Conservation (phyloP, 2,113 vertebrate species). For the Prunella fulvescens region DNA sequence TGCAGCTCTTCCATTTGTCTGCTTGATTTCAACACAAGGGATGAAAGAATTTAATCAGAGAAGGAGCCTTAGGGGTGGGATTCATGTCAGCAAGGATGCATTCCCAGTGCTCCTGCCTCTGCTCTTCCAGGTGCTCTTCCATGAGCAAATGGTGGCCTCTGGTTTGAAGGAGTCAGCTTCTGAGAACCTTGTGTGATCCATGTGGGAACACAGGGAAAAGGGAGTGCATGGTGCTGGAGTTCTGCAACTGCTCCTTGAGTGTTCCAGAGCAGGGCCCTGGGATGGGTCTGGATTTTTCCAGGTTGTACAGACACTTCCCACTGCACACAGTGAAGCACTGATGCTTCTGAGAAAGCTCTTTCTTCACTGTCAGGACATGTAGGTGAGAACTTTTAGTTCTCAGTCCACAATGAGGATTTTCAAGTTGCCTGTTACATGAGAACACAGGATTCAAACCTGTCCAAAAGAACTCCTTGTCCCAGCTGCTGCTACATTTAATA, state of each 20-base stretch:
- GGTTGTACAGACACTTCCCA: not conserved
- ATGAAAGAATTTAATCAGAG: not conserved
- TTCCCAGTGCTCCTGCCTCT: not conserved
- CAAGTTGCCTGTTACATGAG: not conserved
- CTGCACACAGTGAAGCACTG: not conserved
- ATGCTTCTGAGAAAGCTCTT: not conserved
- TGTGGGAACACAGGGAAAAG: not conserved
- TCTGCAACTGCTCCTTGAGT: not conserved
- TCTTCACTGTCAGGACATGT: not conserved
- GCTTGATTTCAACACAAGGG: not conserved
- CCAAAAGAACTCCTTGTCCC: not conserved
- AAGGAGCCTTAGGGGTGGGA: not conserved
- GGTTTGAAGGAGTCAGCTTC: not conserved
- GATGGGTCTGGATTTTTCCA: not conserved
- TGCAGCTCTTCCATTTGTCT: not conserved
- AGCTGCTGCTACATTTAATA: not conserved
- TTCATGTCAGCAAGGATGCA: not conserved
- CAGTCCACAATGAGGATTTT: not conserved
- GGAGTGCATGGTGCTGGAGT: accelerated
- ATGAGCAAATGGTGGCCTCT: not conserved
- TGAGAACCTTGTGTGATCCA: accelerated
- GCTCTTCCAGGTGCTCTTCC: not conserved
- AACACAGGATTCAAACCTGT: not conserved
- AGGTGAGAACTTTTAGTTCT: not conserved
- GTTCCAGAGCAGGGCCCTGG: not conserved